Conservation (phyloP, 2,113 vertebrate genomes). For the Thymallus thymallus region DNA sequence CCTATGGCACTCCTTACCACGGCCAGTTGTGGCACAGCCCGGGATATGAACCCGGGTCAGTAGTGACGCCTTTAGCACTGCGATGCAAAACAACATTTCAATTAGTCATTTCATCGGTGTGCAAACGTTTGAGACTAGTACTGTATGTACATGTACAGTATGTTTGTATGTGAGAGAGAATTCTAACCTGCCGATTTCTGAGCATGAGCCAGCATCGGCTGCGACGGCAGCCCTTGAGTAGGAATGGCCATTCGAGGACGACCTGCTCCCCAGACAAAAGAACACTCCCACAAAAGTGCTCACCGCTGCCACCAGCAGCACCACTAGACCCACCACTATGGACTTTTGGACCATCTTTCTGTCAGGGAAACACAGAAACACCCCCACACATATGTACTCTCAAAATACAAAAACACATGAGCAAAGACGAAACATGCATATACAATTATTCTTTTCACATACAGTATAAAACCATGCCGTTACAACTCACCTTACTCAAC, state of each 20-base stretch:
- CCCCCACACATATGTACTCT: too few species aligned
- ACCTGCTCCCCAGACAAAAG: conserved; percentile 61
- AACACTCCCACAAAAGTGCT: conserved; percentile 77
- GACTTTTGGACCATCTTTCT: conserved; percentile 76
- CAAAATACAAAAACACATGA: too few species aligned
- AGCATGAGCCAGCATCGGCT: conserved; percentile 84
- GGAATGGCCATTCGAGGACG: background rate
- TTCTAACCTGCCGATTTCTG: conserved; percentile 85
- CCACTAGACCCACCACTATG: conserved; percentile 49
- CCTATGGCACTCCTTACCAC: too few species aligned
- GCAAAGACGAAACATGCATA: too few species aligned
- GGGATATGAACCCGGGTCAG: too few species aligned
- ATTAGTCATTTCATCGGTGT: background rate
- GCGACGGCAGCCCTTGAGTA: conserved; percentile 84
- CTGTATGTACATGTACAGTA: background rate
- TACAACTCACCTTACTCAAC: too few species aligned
- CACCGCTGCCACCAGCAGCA: conserved; percentile 62
- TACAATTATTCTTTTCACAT: too few species aligned
- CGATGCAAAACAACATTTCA: too few species aligned
- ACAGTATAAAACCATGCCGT: too few species aligned
- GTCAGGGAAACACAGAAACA: conserved; percentile 1
- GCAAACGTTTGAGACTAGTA: background rate
- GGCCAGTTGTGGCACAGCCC: too few species aligned
- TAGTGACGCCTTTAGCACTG: too few species aligned
- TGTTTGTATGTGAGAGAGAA: background rate